A percentile compares a stretch with the other conserved stretches of the same genome.
Evolutionary conservation across 2,888 invertebrate genomes (phyloP).

Genomic region (Pemphredon lugubris): DNA sequence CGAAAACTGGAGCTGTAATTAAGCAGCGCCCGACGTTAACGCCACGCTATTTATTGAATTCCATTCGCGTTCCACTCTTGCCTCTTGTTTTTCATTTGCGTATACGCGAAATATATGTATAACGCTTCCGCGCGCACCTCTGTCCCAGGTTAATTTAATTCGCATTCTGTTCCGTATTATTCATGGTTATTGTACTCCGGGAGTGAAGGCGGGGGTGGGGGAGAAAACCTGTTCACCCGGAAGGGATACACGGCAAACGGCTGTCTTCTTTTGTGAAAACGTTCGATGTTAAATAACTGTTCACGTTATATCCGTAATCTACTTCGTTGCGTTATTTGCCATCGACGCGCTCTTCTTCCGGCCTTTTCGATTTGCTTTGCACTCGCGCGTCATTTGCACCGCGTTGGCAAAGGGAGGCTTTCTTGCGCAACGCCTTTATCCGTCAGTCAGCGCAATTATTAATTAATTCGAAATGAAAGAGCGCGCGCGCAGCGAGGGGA

Average conservation of each 20-base stretch:
- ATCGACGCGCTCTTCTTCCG: neutral
- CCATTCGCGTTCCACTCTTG: no score
- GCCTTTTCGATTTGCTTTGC: conserved; percentile 5
- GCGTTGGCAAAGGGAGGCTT: neutral
- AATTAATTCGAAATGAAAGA: conserved; percentile 21
- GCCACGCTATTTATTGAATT: no score
- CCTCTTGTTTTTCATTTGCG: no score
- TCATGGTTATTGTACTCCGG: conserved; percentile 10
- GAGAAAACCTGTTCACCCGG: conserved; percentile 20
- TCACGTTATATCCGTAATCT: neutral
- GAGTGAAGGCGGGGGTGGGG: conserved; percentile 6
- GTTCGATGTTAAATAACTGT: conserved; percentile 18
- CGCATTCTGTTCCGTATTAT: conserved; percentile 21
- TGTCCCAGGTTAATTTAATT: conserved; percentile 12
- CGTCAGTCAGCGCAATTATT: neutral
- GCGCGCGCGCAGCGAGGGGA: no score
- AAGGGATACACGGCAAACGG: conserved; percentile 13
- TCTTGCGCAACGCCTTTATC: neutral
- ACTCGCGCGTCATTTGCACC: neutral
- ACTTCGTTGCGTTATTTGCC: neutral
- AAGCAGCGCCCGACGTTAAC: no score
- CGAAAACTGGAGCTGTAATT: no score
- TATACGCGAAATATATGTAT: no score
- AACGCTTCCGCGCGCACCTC: conserved; percentile 7
- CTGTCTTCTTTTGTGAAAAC: conserved; percentile 12